Percentiles rank a stretch among this genome's conserved stretches.
These are phyloP conservation scores for Athalia circularis DNA, from an alignment of 2,888 invertebrate species.

Conservation along the genomic window DNA sequence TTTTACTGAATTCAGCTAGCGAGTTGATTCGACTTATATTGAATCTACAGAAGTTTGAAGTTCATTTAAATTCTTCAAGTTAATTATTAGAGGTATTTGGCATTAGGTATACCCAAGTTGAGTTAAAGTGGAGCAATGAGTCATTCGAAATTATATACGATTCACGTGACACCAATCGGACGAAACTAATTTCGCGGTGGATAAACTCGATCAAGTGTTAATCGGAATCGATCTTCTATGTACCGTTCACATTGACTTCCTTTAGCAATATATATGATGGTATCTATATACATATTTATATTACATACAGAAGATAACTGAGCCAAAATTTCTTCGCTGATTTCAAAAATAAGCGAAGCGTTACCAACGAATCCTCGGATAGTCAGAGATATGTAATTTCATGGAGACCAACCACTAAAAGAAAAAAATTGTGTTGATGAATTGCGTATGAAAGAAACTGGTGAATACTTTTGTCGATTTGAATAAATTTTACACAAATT, in stretches of 20 bases:
- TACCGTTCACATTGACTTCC: slow-evolving; percentile 17
- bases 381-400: background rate
- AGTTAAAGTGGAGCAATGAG: background rate
- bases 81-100: background rate
- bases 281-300: background rate
- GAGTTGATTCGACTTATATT: too few relatives aligned
- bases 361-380: slow-evolving; percentile 2
- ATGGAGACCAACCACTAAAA: background rate
- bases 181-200: slow-evolving; percentile 42
- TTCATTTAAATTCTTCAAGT: background rate
- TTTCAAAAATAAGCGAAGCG: slow-evolving; percentile 29
- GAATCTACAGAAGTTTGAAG: background rate
- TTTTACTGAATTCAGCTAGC: too few relatives aligned
- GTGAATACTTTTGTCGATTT: too few relatives aligned
- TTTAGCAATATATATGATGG: background rate
- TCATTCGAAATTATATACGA: slow-evolving; percentile 8
- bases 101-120: background rate
- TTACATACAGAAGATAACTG: background rate
- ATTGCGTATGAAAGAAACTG: too few relatives aligned
- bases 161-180: background rate
- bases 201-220: slow-evolving; percentile 45
- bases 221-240: slow-evolving; percentile 32
- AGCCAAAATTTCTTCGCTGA: slow-evolving; percentile 36
- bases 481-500: too few relatives aligned
- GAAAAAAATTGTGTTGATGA: too few relatives aligned